These are phyloP conservation scores for Bilobella aurantiaca DNA, from an alignment of 1,140 invertebrate species.

Conservation along the genomic window DNA sequence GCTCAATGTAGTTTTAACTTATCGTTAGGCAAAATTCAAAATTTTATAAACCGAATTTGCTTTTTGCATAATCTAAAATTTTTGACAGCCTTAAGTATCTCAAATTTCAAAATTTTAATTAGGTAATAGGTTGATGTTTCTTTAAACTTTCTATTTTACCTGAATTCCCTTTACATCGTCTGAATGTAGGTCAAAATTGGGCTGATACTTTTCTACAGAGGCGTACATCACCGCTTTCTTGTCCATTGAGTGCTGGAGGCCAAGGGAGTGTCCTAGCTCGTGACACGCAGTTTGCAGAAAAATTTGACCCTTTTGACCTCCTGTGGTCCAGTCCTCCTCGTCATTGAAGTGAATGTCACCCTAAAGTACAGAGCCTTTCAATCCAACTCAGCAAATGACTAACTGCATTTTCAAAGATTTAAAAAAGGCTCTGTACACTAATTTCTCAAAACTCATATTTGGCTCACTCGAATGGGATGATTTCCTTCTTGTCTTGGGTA, in stretches of 20 bases:
- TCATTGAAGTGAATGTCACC: not conserved
- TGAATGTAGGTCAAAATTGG: not conserved
- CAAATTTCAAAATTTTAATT: too few relatives aligned
- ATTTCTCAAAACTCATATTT: not conserved
- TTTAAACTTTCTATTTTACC: too few relatives aligned
- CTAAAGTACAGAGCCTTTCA: not conserved
- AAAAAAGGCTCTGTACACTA: not conserved
- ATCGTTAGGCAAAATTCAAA: too few relatives aligned
- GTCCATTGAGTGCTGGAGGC: not conserved
- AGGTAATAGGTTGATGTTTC: too few relatives aligned
- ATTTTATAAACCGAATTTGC: too few relatives aligned
- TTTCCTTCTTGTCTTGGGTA: not conserved
- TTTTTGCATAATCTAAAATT: too few relatives aligned
- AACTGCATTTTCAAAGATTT: too few relatives aligned
- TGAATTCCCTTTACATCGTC: not conserved
- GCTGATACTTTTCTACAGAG: not conserved
- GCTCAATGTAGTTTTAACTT: too few relatives aligned
- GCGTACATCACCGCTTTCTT: not conserved
- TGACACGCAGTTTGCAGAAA: not conserved
- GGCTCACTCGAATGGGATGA: not conserved
- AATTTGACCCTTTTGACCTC: not conserved
- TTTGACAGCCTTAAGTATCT: too few relatives aligned
- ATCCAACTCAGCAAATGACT: too few relatives aligned
- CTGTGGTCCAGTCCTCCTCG: not conserved
- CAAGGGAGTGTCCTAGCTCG: not conserved